Base-by-base conservation (phyloP, 35 echinoderm and acorn worm species). In the Acanthaster planci region DNA sequence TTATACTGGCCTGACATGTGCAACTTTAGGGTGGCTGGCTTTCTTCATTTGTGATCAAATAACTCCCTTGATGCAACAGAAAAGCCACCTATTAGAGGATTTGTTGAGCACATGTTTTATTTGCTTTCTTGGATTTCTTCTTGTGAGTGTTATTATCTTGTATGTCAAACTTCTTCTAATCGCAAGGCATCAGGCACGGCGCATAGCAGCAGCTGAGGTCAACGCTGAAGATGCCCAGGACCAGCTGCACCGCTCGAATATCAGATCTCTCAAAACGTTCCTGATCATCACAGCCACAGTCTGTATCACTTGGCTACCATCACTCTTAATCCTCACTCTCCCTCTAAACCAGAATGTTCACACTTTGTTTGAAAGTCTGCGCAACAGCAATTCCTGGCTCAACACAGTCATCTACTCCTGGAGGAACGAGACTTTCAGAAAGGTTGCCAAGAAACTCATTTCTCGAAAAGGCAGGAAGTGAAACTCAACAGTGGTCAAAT, bases 321-420 rank as follows among this genome's bases (percentile, higher is more conserved):
- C 64, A 10, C n/a, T 72, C 14, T 72, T 31, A 2, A 10, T 26
- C 1, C 18, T 26, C 26, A 14, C 23, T 59, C 27, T 59, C 0
- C 27, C 56, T n/a, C 56, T 26, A 72, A 72, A 72, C 30, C 7
- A 21, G 34, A 12, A 12, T 72, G 30, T 72, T 34, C 5, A 1
- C 0, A 72, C 7, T 31, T 30, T 72, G 14, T 10, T 72, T 72
- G 26, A 72, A 1, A 7, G 26, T 72, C 14, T 72, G 1, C 18
- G 34, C 7, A 31, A 2, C 64, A 26, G 64, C 64, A 72, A 72
- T 72, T 72, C 64, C 23, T 72, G 64, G 64, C 64, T 72, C 26
- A 72, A 72, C 34, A 72, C 64, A 36, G 18, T 72, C 26, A 72
- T 72, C 64, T 72, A 72, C 30, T 72, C 14, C 64, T 72, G 64